These are phyloP conservation scores for Megaustenia siamemsis DNA, from an alignment of 2,888 invertebrate species.

Conservation along the genomic window DNA sequence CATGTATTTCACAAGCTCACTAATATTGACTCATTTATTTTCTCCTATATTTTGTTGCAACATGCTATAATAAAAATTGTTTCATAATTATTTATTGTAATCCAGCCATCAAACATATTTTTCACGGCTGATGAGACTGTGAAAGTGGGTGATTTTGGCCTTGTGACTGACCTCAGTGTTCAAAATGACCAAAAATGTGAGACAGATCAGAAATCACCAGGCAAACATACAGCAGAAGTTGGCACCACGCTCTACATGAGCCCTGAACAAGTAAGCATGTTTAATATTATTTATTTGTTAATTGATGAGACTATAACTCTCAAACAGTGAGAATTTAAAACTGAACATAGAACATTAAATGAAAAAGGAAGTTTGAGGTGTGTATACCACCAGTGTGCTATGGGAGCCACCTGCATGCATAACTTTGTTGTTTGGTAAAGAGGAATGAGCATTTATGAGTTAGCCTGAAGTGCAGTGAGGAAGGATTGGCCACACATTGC, in stretches of 20 bases:
- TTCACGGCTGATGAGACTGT: slow-evolving; percentile 93
- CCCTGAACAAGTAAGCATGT: slow-evolving; percentile 90
- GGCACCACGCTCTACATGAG: slow-evolving; percentile 99
- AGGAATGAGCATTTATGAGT: no score
- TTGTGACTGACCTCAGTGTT: slow-evolving; percentile 92
- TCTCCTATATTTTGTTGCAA: background rate
- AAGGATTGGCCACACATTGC: no score
- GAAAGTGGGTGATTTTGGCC: slow-evolving; percentile 98
- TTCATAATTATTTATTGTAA: slow-evolving; percentile 58
- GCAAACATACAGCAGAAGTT: slow-evolving; percentile 82
- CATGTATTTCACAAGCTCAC: no score
- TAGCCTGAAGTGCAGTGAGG: no score
- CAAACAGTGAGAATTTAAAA: no score
- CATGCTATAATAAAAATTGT: background rate
- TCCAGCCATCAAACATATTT: slow-evolving; percentile 92
- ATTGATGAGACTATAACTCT: no score
- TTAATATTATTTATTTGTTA: background rate
- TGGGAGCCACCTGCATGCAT: no score
- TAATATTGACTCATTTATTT: background rate
- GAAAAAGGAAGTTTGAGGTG: no score
- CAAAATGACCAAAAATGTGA: slow-evolving; percentile 58
- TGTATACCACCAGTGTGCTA: no score
- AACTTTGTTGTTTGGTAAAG: no score
- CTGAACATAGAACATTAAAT: no score
- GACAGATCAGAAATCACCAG: slow-evolving; percentile 49